Conservation (phyloP, 2,797 vertebrate genomes). For the Spinibarbus caldwelli region DNA sequence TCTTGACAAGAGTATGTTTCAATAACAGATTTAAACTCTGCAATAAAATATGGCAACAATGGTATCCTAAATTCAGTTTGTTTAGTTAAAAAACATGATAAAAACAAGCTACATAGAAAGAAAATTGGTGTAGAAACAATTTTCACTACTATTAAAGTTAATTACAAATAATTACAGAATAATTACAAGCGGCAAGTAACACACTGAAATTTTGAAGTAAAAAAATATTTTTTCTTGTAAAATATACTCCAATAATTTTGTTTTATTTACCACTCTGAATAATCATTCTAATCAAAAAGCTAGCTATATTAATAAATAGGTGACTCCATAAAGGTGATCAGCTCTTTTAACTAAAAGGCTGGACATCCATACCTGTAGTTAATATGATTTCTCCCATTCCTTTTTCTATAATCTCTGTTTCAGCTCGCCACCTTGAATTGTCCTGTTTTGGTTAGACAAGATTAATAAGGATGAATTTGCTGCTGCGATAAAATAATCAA, state of each 20-base stretch:
- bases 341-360: not conserved
- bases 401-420: conserved; percentile 15
- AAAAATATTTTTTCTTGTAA: no score
- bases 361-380: not conserved
- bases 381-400: not conserved
- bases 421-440: not conserved
- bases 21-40: not conserved
- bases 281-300: not conserved
- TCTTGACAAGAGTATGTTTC: not conserved
- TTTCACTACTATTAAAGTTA: not conserved
- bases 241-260: not conserved
- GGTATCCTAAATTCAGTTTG: not conserved
- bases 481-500: conserved; percentile 41
- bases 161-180: not conserved
- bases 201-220: not conserved
- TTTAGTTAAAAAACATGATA: not conserved
- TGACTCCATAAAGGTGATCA: not conserved
- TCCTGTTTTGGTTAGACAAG: not conserved
- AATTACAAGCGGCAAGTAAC: not conserved
- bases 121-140: not conserved
- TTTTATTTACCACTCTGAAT: not conserved
- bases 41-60: not conserved
- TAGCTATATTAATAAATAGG: no score
- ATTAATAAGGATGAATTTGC: conserved; percentile 36
- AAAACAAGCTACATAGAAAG: not conserved